Evolutionary conservation across 2,888 invertebrate species (phyloP).

Genomic region (Agrotis puta): DNA sequence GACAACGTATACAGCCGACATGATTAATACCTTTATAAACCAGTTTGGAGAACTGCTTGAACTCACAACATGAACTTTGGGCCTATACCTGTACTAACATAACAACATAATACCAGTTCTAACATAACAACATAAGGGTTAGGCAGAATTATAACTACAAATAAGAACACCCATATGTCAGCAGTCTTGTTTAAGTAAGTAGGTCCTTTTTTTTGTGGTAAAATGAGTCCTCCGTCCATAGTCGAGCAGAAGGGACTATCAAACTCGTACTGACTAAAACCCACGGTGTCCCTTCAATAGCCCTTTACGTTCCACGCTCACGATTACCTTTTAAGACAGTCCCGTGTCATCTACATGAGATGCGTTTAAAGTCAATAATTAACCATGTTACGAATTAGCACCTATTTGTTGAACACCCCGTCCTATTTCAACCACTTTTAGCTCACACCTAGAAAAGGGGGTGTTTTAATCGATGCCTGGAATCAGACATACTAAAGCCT

Average conservation of each 20-base stretch:
- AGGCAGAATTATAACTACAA: neutral
- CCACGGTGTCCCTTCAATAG: too few relatives aligned
- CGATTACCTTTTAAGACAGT: too few relatives aligned
- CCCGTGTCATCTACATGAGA: too few relatives aligned
- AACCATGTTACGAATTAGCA: neutral
- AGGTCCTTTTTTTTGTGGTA: too few relatives aligned
- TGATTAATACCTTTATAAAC: conserved; percentile 45
- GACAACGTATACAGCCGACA: neutral
- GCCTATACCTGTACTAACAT: neutral
- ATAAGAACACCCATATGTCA: neutral
- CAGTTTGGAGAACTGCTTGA: conserved; percentile 37
- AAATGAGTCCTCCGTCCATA: too few relatives aligned
- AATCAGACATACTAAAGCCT: conserved; percentile 7
- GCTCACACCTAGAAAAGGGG: neutral
- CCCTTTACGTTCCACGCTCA: too few relatives aligned
- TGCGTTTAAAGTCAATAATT: too few relatives aligned
- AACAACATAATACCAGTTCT: neutral
- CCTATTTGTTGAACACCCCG: neutral
- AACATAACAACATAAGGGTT: too few relatives aligned
- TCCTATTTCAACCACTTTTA: neutral
- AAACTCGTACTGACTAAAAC: too few relatives aligned
- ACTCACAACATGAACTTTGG: conserved; percentile 7
- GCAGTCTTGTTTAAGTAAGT: too few relatives aligned
- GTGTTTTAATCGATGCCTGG: conserved; percentile 8
- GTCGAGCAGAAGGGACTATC: too few relatives aligned